Percentiles rank a stretch among this genome's conserved stretches.
phyloP scores from a whole-genome alignment of 2,113 vertebrate genomes.

The Neogobius melanostomus region DNA sequence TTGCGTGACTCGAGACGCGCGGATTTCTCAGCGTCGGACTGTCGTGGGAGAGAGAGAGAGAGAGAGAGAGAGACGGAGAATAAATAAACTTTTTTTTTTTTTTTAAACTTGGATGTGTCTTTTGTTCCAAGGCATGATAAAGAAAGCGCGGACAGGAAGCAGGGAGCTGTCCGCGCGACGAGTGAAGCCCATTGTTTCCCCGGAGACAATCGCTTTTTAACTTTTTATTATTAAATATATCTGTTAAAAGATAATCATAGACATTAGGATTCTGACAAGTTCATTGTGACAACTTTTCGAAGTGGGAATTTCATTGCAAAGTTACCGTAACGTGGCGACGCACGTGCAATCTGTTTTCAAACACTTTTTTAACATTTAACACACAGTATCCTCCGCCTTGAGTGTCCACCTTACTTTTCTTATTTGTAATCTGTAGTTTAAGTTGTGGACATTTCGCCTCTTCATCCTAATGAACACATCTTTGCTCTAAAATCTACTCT shows the following conservation, averaged over 20 bases:
- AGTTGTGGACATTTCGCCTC: too few relatives aligned
- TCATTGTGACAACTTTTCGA: too few relatives aligned
- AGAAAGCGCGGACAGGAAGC: conserved; percentile 30
- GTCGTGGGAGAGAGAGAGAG: conserved; percentile 21
- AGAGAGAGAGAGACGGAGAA: conserved; percentile 24
- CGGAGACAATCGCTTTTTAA: not conserved
- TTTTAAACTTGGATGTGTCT: conserved; percentile 41
- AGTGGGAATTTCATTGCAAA: too few relatives aligned
- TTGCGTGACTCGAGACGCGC: conserved; percentile 61
- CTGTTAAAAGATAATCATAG: not conserved
- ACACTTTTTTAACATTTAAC: too few relatives aligned
- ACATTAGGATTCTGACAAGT: not conserved
- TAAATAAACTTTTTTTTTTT: conserved; percentile 50
- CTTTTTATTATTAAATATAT: not conserved
- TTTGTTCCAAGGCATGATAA: conserved; percentile 36
- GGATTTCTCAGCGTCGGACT: conserved; percentile 41
- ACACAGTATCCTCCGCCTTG: too few relatives aligned
- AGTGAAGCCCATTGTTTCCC: not conserved
- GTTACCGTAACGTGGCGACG: too few relatives aligned
- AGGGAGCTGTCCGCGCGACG: conserved; percentile 8
- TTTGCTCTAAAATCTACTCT: too few relatives aligned
- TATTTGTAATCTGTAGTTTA: too few relatives aligned
- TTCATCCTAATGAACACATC: too few relatives aligned
- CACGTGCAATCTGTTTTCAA: too few relatives aligned
- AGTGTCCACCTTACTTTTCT: too few relatives aligned